Evolutionary conservation across 2,113 vertebrate genomes (phyloP).

Genomic region (Caretta caretta): DNA sequence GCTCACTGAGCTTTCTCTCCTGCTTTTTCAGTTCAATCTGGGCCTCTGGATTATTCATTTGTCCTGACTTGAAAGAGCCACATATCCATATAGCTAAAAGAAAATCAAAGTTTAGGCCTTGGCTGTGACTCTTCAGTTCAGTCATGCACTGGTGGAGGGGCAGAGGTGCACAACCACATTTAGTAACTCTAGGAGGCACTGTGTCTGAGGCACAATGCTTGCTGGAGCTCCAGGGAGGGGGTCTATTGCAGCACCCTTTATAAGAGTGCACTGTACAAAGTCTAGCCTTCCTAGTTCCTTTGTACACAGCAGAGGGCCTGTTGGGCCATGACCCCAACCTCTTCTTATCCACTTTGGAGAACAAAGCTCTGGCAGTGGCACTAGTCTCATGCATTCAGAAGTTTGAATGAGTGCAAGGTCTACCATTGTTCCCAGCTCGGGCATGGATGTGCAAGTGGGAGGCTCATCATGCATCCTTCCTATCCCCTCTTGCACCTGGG

Average conservation of each 20-base stretch:
- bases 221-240: background rate
- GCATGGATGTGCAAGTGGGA: background rate
- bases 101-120: background rate
- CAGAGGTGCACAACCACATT: background rate
- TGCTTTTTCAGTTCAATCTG: background rate
- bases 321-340: background rate
- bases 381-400: background rate
- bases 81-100: background rate
- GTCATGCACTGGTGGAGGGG: background rate
- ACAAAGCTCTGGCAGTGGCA: background rate
- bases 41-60: background rate
- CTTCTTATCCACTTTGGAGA: background rate
- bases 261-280: background rate
- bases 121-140: background rate
- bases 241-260: background rate
- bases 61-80: background rate
- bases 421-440: background rate
- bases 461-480: background rate
- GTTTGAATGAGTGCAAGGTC: background rate
- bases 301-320: background rate
- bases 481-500: background rate
- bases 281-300: background rate
- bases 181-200: background rate
- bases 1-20: background rate
- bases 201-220: background rate